phyloP scores from a whole-genome alignment of 1,140 invertebrate genomes.

The Panagrolaimus sp. region DNA sequence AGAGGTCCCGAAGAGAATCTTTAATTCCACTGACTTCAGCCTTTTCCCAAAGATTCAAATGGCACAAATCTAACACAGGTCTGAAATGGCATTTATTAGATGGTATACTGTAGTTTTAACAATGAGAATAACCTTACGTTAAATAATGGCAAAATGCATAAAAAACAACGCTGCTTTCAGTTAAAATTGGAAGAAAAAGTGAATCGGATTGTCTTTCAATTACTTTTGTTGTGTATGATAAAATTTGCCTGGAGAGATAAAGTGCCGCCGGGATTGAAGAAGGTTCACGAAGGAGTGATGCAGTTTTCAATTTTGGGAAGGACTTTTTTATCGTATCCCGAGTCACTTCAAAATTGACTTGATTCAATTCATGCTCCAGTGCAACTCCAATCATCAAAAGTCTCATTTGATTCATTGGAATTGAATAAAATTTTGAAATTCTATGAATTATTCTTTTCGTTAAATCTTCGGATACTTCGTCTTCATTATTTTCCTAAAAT shows the following conservation, averaged over 20 bases:
- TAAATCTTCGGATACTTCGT: not conserved
- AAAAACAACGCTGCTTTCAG: constrained; percentile 5
- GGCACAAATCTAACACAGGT: constrained; percentile 25
- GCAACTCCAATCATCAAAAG: not conserved
- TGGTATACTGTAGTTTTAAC: not conserved
- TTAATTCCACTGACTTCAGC: constrained; percentile 1
- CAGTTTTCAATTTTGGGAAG: not conserved
- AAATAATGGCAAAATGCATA: constrained; percentile 15
- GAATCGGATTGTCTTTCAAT: constrained; percentile 12
- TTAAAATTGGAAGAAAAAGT: constrained; percentile 26
- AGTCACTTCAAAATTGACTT: not conserved
- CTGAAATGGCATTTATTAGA: constrained; percentile 16
- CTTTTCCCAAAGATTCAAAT: constrained; percentile 35
- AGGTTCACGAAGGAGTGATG: not conserved
- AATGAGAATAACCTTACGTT: not conserved
- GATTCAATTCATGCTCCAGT: not conserved
- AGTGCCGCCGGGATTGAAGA: not conserved
- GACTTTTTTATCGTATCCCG: not conserved
- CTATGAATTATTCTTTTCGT: not conserved
- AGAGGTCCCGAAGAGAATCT: constrained; percentile 16
- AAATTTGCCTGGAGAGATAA: constrained; percentile 20
- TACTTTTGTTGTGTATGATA: not conserved
- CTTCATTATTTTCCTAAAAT: not conserved
- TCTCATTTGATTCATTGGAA: constrained; percentile 6
- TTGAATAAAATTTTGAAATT: constrained; percentile 1